A percentile compares a stretch with the other conserved stretches of the same genome.
Evolutionary conservation across 2,888 invertebrate species (phyloP).

Genomic region (Salpingus planirostris): DNA sequence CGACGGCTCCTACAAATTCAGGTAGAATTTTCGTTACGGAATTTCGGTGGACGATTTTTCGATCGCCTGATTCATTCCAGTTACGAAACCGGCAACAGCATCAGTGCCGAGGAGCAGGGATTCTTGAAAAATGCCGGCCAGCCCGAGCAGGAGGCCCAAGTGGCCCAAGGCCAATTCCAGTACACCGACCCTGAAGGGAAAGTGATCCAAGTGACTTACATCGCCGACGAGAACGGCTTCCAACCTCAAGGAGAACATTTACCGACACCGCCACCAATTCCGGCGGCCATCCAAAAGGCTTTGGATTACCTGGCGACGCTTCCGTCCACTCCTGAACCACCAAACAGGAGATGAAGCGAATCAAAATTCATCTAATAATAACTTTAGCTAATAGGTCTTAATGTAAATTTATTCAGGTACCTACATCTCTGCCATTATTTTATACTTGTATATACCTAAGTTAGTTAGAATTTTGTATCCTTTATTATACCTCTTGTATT

Average conservation of each 20-base stretch:
- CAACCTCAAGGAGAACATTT: conserved; percentile 53
- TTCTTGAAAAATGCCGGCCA: conserved; percentile 49
- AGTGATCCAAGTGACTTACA: conserved; percentile 47
- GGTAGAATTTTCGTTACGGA: conserved; percentile 34
- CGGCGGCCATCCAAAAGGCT: conserved; percentile 56
- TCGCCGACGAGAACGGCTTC: conserved; percentile 63
- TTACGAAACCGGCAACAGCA: conserved; percentile 54
- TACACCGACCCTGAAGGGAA: conserved; percentile 51
- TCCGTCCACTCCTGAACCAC: conserved; percentile 40
- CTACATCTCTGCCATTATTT: conserved; percentile 7
- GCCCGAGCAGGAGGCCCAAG: conserved; percentile 47
- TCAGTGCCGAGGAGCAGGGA: conserved; percentile 49
- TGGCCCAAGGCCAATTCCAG: conserved; percentile 48
- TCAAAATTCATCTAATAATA: conserved; percentile 1
- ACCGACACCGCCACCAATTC: conserved; percentile 59
- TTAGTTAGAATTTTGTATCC: too few species aligned
- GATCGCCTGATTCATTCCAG: conserved; percentile 21
- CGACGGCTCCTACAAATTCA: conserved; percentile 57
- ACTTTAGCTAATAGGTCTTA: too few species aligned
- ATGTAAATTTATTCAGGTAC: conserved; percentile 10
- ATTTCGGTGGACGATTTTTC: not conserved
- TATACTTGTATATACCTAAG: too few species aligned
- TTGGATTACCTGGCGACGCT: conserved; percentile 55
- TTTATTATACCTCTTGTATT: too few species aligned
- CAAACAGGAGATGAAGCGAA: conserved; percentile 6